Evolutionary conservation across 2,113 vertebrate genomes (phyloP).

Genomic region (Syngnathus typhle): DNA sequence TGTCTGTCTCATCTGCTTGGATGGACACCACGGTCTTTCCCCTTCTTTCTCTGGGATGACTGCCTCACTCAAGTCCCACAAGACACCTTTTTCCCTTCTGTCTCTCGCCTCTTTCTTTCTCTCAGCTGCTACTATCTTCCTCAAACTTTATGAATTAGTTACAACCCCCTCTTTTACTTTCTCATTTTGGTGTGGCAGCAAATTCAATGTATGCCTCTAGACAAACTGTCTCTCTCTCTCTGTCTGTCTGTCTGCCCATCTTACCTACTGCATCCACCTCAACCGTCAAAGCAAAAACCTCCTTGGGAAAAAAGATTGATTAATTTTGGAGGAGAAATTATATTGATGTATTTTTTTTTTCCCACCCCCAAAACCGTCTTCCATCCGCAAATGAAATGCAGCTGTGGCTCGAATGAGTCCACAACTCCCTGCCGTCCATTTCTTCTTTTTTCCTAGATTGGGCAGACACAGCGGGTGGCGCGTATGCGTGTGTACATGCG

Average conservation of each 20-base stretch:
- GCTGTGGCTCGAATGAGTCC: constrained; percentile 64
- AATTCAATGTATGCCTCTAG: constrained; percentile 68
- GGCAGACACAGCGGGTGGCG: constrained; percentile 62
- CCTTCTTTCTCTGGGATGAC: constrained; percentile 63
- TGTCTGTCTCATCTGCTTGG: constrained; percentile 71
- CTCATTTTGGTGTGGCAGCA: constrained; percentile 59
- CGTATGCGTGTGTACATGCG: constrained; percentile 24
- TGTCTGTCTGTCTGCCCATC: neutral
- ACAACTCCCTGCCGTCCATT: constrained; percentile 43
- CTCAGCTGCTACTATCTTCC: constrained; percentile 65
- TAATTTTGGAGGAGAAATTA: constrained; percentile 31
- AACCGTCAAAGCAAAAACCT: neutral
- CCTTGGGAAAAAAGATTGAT: constrained; percentile 51
- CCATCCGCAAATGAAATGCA: constrained; percentile 70
- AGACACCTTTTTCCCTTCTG: constrained; percentile 64
- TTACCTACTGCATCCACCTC: constrained; percentile 15
- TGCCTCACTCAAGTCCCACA: constrained; percentile 71
- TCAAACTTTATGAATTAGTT: constrained; percentile 80
- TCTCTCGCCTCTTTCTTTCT: constrained; percentile 33
- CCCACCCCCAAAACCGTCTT: constrained; percentile 35
- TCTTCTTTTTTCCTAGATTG: constrained; percentile 51
- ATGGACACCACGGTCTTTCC: constrained; percentile 71
- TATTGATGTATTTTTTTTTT: constrained; percentile 39
- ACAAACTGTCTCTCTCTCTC: constrained; percentile 49
- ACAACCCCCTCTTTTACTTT: constrained; percentile 65